phyloP scores from a whole-genome alignment of 2,888 invertebrate species.

The Andrena hattorfiana region DNA sequence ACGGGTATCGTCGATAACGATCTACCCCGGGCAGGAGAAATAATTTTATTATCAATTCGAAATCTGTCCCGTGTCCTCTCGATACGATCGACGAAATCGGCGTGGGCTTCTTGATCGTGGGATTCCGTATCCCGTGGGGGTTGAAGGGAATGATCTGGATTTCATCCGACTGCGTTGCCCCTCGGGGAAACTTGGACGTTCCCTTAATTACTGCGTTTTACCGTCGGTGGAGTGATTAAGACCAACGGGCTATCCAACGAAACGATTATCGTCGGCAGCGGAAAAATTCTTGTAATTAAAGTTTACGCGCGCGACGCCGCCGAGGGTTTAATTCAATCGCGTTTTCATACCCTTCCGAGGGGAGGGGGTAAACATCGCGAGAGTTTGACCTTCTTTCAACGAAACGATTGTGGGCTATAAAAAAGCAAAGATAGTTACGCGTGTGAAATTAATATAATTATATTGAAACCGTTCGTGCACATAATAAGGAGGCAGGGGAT shows the following conservation, averaged over 20 bases:
- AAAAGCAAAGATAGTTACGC: background rate
- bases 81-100: conserved; percentile 58
- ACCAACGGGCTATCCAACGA: conserved; percentile 49
- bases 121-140: conserved; percentile 66
- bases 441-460: background rate
- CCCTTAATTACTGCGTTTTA: conserved; percentile 81
- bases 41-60: conserved; percentile 67
- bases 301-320: conserved; percentile 28
- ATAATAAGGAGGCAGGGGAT: background rate
- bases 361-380: background rate
- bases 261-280: conserved; percentile 48
- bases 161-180: conserved; percentile 73
- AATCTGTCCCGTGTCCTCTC: conserved; percentile 48
- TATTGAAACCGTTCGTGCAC: background rate
- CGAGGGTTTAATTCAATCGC: conserved; percentile 13
- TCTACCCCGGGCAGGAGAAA: conserved; percentile 62
- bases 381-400: conserved; percentile 7
- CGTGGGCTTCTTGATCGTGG: conserved; percentile 64
- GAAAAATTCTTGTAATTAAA: conserved; percentile 55
- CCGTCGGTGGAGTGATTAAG: conserved; percentile 70
- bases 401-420: conserved; percentile 10
- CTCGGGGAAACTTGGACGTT: conserved; percentile 74
- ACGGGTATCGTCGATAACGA: conserved; percentile 79
- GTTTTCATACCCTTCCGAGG: conserved; percentile 9
- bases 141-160: conserved; percentile 78